Evolutionary conservation across 1,140 invertebrate genomes (phyloP).

Genomic region (Calliopsis andreniformis): DNA sequence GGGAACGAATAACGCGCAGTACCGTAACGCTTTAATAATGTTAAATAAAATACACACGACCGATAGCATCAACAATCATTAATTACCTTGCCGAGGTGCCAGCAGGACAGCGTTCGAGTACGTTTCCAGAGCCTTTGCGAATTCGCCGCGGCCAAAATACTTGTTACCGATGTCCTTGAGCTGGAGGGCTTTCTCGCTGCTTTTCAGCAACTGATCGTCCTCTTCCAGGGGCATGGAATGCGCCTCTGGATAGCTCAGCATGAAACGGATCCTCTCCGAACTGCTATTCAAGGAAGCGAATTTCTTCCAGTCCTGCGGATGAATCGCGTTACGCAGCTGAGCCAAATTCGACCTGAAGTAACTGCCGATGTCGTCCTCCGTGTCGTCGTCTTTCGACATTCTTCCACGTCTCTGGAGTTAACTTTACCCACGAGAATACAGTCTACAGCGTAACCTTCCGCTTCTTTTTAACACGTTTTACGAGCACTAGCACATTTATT

Average conservation of each 20-base stretch:
- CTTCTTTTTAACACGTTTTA: too few relatives aligned
- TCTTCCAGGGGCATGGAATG: conserved; percentile 69
- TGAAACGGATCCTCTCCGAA: conserved; percentile 70
- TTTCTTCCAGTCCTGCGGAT: conserved; percentile 63
- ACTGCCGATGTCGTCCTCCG: conserved; percentile 64
- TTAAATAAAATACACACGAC: conserved; percentile 8
- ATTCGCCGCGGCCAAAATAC: conserved; percentile 89
- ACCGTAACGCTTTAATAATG: not conserved
- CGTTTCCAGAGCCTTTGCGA: conserved; percentile 86
- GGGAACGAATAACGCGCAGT: not conserved
- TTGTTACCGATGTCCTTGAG: conserved; percentile 90
- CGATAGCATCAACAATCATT: not conserved
- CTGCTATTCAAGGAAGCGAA: conserved; percentile 66
- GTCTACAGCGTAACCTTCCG: too few relatives aligned
- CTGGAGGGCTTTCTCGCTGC: conserved; percentile 83
- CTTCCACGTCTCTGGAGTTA: not conserved
- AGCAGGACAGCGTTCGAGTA: conserved; percentile 88
- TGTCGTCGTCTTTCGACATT: conserved; percentile 60
- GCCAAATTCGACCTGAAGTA: conserved; percentile 75
- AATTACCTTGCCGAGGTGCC: conserved; percentile 84
- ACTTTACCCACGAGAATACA: too few relatives aligned
- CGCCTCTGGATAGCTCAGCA: conserved; percentile 72
- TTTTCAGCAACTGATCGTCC: conserved; percentile 81
- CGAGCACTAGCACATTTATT: too few relatives aligned
- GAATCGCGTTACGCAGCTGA: conserved; percentile 64